Conservation (phyloP, 2,113 vertebrate genomes). For the Ciconia maguari region DNA sequence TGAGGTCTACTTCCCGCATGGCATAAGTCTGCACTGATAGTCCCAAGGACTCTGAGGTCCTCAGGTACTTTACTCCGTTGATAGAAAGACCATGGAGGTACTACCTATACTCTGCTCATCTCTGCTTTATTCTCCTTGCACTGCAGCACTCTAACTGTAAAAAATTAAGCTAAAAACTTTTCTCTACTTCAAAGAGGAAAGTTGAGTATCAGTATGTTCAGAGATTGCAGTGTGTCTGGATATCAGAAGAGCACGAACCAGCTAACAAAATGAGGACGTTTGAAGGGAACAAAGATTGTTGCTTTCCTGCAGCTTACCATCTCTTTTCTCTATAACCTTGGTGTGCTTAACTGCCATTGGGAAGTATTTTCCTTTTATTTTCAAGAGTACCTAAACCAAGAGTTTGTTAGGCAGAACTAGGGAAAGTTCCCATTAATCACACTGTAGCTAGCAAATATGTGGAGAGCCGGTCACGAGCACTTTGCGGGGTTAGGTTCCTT, state of each 20-base stretch:
- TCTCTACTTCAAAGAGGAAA: background rate
- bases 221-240: background rate
- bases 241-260: background rate
- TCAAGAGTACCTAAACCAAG: background rate
- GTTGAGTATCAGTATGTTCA: background rate
- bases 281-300: background rate
- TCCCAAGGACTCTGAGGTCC: background rate
- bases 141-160: background rate
- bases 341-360: background rate
- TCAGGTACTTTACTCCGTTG: background rate
- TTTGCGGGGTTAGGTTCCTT: background rate
- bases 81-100: background rate
- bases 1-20: background rate
- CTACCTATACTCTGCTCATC: background rate
- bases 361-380: background rate
- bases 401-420: background rate
- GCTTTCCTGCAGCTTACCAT: background rate
- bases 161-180: background rate
- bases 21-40: background rate
- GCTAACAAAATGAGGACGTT: background rate
- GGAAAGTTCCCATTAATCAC: background rate
- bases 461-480: background rate
- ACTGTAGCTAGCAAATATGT: background rate
- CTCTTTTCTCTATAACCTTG: background rate
- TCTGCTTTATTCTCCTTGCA: background rate